Evolutionary conservation across 1,140 invertebrate species (phyloP).

Genomic region (Phocides pigmalion): DNA sequence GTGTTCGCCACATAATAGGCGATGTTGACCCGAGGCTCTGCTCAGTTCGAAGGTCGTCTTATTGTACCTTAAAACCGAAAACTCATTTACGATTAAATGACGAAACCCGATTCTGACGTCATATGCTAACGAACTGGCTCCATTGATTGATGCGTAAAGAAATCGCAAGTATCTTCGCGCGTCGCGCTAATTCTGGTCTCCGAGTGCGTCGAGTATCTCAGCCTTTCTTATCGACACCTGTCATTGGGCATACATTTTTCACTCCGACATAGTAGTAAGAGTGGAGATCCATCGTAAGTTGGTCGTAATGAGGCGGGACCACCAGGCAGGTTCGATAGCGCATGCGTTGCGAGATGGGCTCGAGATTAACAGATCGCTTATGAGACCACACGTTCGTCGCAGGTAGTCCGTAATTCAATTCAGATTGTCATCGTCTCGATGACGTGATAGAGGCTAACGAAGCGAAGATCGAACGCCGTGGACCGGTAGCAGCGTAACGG

Average conservation of each 20-base stretch:
- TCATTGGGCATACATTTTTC: constrained; percentile 74
- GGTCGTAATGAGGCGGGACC: constrained; percentile 77
- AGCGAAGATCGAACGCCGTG: constrained; percentile 63
- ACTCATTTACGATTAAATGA: constrained; percentile 38
- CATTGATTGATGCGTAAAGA: constrained; percentile 55
- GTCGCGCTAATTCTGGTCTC: constrained; percentile 42
- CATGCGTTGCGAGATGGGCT: constrained; percentile 68
- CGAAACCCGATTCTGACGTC: constrained; percentile 39
- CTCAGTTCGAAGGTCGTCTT: constrained; percentile 35
- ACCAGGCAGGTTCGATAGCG: constrained; percentile 66
- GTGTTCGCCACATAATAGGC: constrained; percentile 38
- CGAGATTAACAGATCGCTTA: constrained; percentile 74
- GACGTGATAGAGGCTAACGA: constrained; percentile 74
- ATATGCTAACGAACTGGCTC: constrained; percentile 50
- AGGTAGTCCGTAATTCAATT: constrained; percentile 81
- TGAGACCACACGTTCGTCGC: constrained; percentile 76
- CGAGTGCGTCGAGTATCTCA: constrained; percentile 36
- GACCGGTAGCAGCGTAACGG: constrained; percentile 63
- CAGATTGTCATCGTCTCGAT: constrained; percentile 79
- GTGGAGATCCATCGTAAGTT: constrained; percentile 55
- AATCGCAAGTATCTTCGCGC: constrained; percentile 51
- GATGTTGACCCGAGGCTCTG: constrained; percentile 41
- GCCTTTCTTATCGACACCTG: constrained; percentile 69
- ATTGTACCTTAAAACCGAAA: constrained; percentile 25
- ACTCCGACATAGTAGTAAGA: constrained; percentile 68